Conservation (phyloP, 2,113 vertebrate species). For the Barbus barbus region DNA sequence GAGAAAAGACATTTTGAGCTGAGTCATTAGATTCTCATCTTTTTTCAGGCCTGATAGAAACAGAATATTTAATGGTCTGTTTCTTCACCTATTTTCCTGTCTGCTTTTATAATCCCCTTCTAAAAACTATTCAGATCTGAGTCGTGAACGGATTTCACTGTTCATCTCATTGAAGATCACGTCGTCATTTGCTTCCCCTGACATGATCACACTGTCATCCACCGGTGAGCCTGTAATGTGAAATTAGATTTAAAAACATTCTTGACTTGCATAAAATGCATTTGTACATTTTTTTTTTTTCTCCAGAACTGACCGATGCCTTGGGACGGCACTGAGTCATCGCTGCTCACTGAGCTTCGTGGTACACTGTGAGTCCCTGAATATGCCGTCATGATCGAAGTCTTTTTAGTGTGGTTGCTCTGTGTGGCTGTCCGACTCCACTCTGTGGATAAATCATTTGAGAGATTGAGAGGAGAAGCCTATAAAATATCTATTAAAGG, state of each 20-base stretch:
- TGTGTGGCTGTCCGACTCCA: slow-evolving; percentile 75
- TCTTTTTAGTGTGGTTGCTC: slow-evolving; percentile 52
- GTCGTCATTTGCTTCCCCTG: slow-evolving; percentile 6
- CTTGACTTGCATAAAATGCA: neutral
- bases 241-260: neutral
- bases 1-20: neutral
- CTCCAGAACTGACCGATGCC: slow-evolving; percentile 56
- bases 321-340: slow-evolving; percentile 37
- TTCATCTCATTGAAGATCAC: slow-evolving; percentile 38
- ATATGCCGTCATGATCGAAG: slow-evolving; percentile 13
- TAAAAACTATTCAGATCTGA: no score
- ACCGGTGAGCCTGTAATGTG: slow-evolving; percentile 30
- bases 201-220: slow-evolving; percentile 20
- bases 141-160: slow-evolving; percentile 25
- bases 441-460: slow-evolving; percentile 58
- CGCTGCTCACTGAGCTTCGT: slow-evolving; percentile 63
- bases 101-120: no score
- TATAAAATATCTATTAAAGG: neutral
- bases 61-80: no score
- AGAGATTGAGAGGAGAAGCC: neutral
- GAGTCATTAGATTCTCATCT: slow-evolving; percentile 2
- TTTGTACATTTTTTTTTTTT: neutral
- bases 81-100: slow-evolving; percentile 1
- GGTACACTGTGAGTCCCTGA: slow-evolving; percentile 32
- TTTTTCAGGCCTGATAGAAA: neutral